phyloP scores from a whole-genome alignment of 2,797 vertebrate species.

The Novumbra hubbsi region DNA sequence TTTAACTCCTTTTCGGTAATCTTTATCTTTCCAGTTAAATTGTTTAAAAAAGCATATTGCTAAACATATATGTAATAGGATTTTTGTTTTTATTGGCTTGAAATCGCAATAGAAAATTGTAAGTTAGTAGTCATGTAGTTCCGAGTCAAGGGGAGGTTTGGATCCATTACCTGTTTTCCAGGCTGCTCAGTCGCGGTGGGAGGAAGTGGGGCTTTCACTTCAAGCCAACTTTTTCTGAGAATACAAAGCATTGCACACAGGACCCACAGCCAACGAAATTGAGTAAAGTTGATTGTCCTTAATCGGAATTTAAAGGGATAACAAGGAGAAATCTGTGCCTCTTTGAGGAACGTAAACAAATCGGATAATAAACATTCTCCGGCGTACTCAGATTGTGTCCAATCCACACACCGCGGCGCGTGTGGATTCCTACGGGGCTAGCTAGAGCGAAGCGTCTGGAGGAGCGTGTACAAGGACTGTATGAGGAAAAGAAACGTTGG shows the following conservation, averaged over 20 bases:
- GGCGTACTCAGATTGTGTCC: not conserved
- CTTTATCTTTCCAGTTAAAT: too few species aligned
- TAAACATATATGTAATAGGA: too few species aligned
- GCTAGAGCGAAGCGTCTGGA: not conserved
- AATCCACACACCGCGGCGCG: not conserved
- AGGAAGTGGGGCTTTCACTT: conserved; percentile 78
- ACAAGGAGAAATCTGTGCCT: not conserved
- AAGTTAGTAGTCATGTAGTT: not conserved
- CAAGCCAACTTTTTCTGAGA: conserved; percentile 32
- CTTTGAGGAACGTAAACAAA: not conserved
- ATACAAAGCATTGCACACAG: conserved; percentile 15
- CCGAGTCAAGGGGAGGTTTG: conserved; percentile 36
- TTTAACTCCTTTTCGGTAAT: too few species aligned
- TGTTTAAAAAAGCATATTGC: too few species aligned
- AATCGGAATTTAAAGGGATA: not conserved
- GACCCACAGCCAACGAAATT: conserved; percentile 10
- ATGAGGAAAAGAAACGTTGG: conserved; percentile 2
- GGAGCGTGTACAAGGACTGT: not conserved
- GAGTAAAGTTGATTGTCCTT: not conserved
- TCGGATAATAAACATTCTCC: not conserved
- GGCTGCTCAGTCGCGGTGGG: conserved; percentile 59
- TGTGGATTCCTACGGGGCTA: not conserved
- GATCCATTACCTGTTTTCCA: conserved; percentile 64
- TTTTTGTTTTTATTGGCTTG: too few species aligned
- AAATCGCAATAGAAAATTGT: too few species aligned